Evolutionary conservation across 2,888 invertebrate genomes (phyloP).

Genomic region (Nymphalis urticae): DNA sequence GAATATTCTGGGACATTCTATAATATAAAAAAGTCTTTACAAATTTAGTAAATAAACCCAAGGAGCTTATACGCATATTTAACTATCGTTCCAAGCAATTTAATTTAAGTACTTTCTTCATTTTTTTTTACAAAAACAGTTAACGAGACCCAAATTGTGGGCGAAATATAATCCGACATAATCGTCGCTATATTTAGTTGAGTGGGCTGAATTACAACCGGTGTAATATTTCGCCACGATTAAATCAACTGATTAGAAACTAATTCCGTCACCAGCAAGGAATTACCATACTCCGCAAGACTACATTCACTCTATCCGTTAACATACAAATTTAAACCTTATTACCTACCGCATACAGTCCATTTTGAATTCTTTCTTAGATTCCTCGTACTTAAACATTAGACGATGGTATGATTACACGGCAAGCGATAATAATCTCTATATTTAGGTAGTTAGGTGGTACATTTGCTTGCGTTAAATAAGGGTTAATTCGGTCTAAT

Average conservation of each 20-base stretch:
- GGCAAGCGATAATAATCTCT: conserved; percentile 26
- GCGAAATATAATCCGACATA: conserved; percentile 3
- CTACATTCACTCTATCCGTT: conserved; percentile 9
- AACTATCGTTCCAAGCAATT: too few relatives aligned
- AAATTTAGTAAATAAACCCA: too few relatives aligned
- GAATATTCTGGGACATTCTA: too few relatives aligned
- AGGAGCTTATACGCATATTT: too few relatives aligned
- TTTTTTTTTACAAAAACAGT: too few relatives aligned
- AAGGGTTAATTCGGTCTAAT: conserved; percentile 37
- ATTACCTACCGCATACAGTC: background rate
- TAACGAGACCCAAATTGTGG: too few relatives aligned
- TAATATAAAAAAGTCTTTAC: too few relatives aligned
- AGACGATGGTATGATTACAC: conserved; percentile 15
- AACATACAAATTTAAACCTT: conserved; percentile 20
- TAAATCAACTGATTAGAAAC: conserved; percentile 61
- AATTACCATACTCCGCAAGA: conserved; percentile 34
- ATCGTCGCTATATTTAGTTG: conserved; percentile 7
- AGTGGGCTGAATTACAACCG: conserved; percentile 24
- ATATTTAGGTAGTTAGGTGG: conserved; percentile 11
- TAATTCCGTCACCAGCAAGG: conserved; percentile 45
- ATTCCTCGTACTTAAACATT: conserved; percentile 11
- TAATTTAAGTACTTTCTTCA: too few relatives aligned
- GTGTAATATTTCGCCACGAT: conserved; percentile 44
- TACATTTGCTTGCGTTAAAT: conserved; percentile 24
- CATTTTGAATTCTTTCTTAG: background rate